Conservation (phyloP, 2,113 vertebrate species). For the Proteles cristata region DNA sequence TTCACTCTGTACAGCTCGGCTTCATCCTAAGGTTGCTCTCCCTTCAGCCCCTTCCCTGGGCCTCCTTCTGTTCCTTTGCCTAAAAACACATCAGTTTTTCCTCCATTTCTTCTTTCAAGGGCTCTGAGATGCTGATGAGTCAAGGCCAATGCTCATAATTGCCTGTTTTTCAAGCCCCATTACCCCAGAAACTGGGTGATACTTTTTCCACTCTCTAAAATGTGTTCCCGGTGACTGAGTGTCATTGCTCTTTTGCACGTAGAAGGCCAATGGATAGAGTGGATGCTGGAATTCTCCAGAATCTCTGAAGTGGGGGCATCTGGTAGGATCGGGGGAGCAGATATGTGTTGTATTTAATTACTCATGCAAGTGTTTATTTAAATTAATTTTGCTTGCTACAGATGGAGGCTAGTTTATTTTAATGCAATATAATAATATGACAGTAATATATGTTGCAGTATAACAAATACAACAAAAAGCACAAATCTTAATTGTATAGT, state of each 20-base stretch:
- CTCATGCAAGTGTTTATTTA: background rate
- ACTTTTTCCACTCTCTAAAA: background rate
- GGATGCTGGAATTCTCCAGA: background rate
- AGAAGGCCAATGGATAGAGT: background rate
- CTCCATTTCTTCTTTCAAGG: background rate
- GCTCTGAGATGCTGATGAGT: background rate
- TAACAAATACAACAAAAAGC: background rate
- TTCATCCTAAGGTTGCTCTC: background rate
- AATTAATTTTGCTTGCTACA: conserved; percentile 8
- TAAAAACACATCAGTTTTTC: background rate
- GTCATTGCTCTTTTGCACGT: background rate
- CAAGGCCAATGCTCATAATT: background rate
- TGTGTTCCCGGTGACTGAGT: background rate
- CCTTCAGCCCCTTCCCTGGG: background rate
- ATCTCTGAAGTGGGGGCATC: background rate
- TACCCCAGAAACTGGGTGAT: background rate
- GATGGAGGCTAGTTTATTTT: background rate
- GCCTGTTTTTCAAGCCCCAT: background rate
- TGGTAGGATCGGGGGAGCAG: background rate
- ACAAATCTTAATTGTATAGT: background rate
- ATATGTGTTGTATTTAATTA: background rate
- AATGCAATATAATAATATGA: background rate
- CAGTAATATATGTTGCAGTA: background rate
- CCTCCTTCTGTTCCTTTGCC: background rate
- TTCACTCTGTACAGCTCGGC: background rate